Evolutionary conservation across 2,888 invertebrate genomes (phyloP), one percentile per base, ranked within the genome.

Genomic region (Neoitamus cyanurus): DNA sequence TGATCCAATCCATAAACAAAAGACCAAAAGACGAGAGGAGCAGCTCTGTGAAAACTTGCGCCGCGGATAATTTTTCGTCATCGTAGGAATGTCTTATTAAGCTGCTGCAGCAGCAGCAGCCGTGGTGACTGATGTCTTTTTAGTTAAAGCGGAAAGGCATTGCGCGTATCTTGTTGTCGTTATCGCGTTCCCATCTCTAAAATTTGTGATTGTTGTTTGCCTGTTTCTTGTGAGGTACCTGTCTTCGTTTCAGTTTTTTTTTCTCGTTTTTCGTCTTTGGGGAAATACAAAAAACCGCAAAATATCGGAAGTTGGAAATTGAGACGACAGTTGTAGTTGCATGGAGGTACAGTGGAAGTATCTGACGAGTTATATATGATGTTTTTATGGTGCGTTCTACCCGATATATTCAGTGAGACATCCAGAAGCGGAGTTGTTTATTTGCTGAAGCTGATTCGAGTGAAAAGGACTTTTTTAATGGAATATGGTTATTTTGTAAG

Each of bases 401-500:
- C 48, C 15, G 20, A 15, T 15, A 48, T 20, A 58, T 25, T 15
- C 7, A 20, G 48, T 48, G 58, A 25, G 7, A 48, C 6, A 20
- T 48, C 5, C 2, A 20, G n/a, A n/a, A 20, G 7, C 15, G 7
- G 58, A 58, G 9, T 58, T 58, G 0, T 20, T 20, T 15, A 9
- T 25, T 9, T 58, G 58, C 58, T 58, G 58, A 58, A 20, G 20
- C 58, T 58, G 58, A 20, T 9, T 15, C 58, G 7, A 58, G 7
- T 58, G 58, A 58, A 25, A 48, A 48, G 42, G 3, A 34, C 58
- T 58, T 80, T 34, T 42, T 78, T 15, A 80, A 80, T 80, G 78
- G 78, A 80, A 80, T 80, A 80, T 80, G 78, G 78, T 80, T 58
- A 58, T 80, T 58, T 80, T 58, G 78, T 80, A 34, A 80, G 78